These are phyloP conservation scores for Calidris pugnax DNA, from an alignment of 2,113 vertebrate species.

Conservation along the genomic window DNA sequence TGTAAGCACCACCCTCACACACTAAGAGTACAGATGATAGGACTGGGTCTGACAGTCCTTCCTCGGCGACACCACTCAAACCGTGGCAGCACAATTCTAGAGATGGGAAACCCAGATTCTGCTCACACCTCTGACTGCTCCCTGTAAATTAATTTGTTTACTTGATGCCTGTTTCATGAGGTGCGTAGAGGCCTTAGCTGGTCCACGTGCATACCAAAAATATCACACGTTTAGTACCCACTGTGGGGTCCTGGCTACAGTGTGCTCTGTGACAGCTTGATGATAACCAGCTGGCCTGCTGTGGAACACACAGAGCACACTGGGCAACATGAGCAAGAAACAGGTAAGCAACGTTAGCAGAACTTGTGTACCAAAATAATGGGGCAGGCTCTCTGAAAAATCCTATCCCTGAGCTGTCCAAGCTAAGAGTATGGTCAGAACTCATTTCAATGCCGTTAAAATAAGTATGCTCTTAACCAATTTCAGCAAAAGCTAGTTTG, in stretches of 20 bases:
- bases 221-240: not conserved
- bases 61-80: not conserved
- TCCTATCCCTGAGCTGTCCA: not conserved
- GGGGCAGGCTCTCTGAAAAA: not conserved
- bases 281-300: slow-evolving; percentile 34
- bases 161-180: slow-evolving; percentile 39
- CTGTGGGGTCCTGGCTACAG: slow-evolving; percentile 38
- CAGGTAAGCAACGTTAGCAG: not conserved
- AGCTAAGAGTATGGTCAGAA: not conserved
- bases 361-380: not conserved
- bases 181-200: not conserved
- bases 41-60: not conserved
- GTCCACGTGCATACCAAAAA: slow-evolving; percentile 2
- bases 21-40: accelerated
- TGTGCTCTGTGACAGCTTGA: slow-evolving; percentile 12
- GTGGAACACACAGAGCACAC: not conserved
- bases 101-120: slow-evolving; percentile 15
- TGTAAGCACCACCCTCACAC: not conserved
- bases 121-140: not conserved
- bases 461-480: not conserved
- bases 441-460: not conserved
- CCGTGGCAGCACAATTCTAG: not conserved
- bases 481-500: not conserved
- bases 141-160: slow-evolving; percentile 48
- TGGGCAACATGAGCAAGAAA: not conserved